These are phyloP conservation scores for Coreoperca whiteheadi DNA, from an alignment of 2,113 vertebrate genomes.

Conservation along the genomic window DNA sequence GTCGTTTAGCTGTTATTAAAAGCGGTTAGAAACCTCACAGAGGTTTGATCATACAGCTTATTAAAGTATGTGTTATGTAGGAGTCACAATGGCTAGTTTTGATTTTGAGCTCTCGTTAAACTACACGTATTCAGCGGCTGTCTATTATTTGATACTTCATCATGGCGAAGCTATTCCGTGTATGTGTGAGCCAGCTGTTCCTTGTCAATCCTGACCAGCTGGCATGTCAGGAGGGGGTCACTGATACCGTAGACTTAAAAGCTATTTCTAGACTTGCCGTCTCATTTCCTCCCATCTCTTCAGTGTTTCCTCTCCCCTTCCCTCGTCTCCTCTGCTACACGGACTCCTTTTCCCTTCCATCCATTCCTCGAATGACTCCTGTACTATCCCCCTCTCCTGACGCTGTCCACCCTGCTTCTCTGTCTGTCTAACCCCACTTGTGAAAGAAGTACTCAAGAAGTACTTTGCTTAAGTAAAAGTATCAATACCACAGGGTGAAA, in stretches of 20 bases:
- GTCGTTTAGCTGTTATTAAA: neutral
- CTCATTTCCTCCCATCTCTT: neutral
- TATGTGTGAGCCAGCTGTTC: constrained; percentile 78
- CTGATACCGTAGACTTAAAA: constrained; percentile 67
- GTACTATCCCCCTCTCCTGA: neutral
- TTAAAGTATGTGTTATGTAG: neutral
- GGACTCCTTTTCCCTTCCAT: neutral
- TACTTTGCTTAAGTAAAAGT: neutral
- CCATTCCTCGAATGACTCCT: neutral
- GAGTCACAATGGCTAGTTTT: neutral
- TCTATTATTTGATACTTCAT: constrained; percentile 72
- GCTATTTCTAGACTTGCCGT: constrained; percentile 74
- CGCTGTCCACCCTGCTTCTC: neutral
- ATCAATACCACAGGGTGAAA: neutral
- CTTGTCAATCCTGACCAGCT: constrained; percentile 79
- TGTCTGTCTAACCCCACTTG: neutral
- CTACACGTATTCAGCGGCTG: constrained; percentile 10
- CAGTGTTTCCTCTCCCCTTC: neutral
- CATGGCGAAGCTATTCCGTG: constrained; percentile 70
- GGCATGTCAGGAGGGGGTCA: constrained; percentile 66
- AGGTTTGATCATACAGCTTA: fast-evolving
- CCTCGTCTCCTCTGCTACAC: neutral
- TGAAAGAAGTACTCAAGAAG: neutral
- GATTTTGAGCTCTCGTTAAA: neutral
- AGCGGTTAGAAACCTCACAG: too few relatives aligned